Percentiles rank a stretch among this genome's conserved stretches.
Conservation (phyloP, 2,888 invertebrate species). For the Xiphydria camelus region DNA sequence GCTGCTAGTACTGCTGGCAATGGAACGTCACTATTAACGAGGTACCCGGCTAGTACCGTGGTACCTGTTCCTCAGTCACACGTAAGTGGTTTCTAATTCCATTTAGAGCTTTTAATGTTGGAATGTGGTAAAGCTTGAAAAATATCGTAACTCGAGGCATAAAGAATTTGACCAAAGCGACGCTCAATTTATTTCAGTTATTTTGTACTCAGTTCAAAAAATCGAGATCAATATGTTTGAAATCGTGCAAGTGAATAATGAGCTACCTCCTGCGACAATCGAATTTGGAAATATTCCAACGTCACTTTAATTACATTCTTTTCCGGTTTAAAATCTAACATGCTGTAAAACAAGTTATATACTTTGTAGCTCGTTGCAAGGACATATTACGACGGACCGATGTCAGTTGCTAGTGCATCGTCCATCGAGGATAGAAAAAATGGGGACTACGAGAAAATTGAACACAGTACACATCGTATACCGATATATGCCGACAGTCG, state of each 20-base stretch:
- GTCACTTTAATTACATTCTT: slow-evolving; percentile 1
- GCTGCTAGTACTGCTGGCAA: slow-evolving; percentile 34
- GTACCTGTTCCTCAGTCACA: slow-evolving; percentile 38
- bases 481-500: slow-evolving; percentile 43
- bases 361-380: slow-evolving; percentile 37
- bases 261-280: too few relatives aligned
- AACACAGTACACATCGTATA: slow-evolving; percentile 40
- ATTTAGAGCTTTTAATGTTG: too few relatives aligned
- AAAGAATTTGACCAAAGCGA: too few relatives aligned
- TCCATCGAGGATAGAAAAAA: slow-evolving; percentile 44
- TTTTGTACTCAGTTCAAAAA: too few relatives aligned
- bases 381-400: slow-evolving; percentile 45
- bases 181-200: too few relatives aligned
- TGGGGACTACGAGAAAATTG: slow-evolving; percentile 48
- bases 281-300: background rate
- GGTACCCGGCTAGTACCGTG: slow-evolving; percentile 37
- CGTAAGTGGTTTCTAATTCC: too few relatives aligned
- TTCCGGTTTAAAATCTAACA: slow-evolving; percentile 3
- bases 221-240: too few relatives aligned
- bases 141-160: too few relatives aligned
- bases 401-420: slow-evolving; percentile 33
- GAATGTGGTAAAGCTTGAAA: too few relatives aligned
- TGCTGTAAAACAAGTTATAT: slow-evolving; percentile 7
- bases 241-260: too few relatives aligned
- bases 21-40: slow-evolving; percentile 37